A percentile compares a stretch with the other conserved stretches of the same genome.
These are phyloP conservation scores for Physella acuta DNA, from an alignment of 1,140 invertebrate species.

Conservation along the genomic window DNA sequence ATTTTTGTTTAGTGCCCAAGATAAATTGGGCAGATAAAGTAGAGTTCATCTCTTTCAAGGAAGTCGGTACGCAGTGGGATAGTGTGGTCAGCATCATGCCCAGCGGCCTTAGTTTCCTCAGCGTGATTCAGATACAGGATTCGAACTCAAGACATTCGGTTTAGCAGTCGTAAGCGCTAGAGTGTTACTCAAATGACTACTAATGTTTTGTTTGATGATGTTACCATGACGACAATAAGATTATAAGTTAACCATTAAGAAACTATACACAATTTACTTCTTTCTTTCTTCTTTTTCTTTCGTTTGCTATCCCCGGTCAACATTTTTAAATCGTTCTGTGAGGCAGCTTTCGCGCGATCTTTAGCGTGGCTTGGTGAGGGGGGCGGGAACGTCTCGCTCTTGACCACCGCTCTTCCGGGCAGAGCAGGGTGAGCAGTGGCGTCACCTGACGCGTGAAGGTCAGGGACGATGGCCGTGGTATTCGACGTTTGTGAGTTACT, in stretches of 20 bases:
- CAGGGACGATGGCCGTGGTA: too few species aligned
- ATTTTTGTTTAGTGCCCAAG: too few species aligned
- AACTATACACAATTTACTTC: constrained; percentile 3
- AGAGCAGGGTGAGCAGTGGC: too few species aligned
- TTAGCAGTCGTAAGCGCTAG: too few species aligned
- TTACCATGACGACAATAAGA: neutral
- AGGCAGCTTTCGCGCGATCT: neutral
- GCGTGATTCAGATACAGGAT: neutral
- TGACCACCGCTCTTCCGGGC: too few species aligned
- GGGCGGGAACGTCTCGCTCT: neutral
- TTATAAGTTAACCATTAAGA: neutral
- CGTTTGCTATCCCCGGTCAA: neutral
- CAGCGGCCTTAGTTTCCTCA: too few species aligned
- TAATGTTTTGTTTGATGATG: neutral
- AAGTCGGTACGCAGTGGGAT: neutral
- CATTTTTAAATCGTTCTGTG: neutral
- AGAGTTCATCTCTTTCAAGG: neutral
- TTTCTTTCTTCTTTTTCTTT: neutral
- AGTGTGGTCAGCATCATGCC: neutral
- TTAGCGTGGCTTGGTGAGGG: neutral
- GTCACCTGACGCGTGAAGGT: too few species aligned
- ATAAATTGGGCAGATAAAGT: too few species aligned
- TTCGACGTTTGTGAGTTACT: too few species aligned
- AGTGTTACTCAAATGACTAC: neutral
- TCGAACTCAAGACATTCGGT: too few species aligned